Evolutionary conservation across 2,888 invertebrate species (phyloP), one percentile per base, ranked within the genome.

Genomic region (Andrena marginata): DNA sequence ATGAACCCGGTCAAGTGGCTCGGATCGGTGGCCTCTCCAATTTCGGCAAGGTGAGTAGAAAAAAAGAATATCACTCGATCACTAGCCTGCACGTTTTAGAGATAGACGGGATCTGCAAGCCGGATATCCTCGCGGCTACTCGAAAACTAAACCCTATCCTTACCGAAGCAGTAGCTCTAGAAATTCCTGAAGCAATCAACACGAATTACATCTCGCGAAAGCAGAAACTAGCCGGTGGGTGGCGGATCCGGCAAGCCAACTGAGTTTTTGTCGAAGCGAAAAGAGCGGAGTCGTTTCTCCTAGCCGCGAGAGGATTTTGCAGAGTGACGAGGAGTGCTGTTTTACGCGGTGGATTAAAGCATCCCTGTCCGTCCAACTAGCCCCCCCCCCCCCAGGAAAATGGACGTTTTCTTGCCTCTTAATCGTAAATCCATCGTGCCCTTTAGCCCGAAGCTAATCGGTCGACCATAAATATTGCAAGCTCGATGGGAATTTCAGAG

Each of bases 11-110:
- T 82, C 95, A 95, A 93, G 95, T 95, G 92, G 95, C 96, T 87
- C 95, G 95, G 92, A 95, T 95, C 91, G 95, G 95, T 85, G 96
- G 96, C 79, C 94, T 96, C 81, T 95, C 96, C 33, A 94, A 95
- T 90, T 96, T 96, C 89, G 96, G 96, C 91, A 95, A 95, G 95
- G 96, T 96, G 92, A 95, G 94, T 92, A 63, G 13, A 65, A 65
- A 76, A 76, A 69, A 29, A 73, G 10, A 54, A 48, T 16, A 51
- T 74, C 23, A 23, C 10, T 7, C 56, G 23, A 20, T 60, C 2
- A 29, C 51, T 29, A 54, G 54, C 7, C n/a, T n/a, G 23, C 20
- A 13, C 16, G 31, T n/a, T 16, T 16, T 42, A 16, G 4, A 13
- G 42, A 42, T 5, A 42, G 42, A 16, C 42, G 13, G 13, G 42